Conservation (phyloP, 2,888 invertebrate genomes). For the Oscheius sp. region DNA sequence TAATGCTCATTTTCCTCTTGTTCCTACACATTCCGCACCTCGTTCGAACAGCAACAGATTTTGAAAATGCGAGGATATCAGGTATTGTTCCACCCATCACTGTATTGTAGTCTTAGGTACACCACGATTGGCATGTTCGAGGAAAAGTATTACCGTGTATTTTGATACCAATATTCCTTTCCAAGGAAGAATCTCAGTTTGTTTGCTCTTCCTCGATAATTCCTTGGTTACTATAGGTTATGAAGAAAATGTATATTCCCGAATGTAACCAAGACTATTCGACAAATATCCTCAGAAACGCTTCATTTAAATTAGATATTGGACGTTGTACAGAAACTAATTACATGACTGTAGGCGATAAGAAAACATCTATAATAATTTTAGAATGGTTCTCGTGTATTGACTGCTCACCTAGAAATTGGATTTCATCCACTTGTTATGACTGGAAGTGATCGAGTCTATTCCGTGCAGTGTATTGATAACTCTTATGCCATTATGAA, state of each 20-base stretch:
- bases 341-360: constrained; percentile 41
- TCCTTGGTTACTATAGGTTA: constrained; percentile 42
- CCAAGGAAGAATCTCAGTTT: constrained; percentile 54
- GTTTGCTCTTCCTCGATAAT: background rate
- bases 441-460: constrained; percentile 56
- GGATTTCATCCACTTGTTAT: constrained; percentile 62
- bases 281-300: constrained; percentile 50
- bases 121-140: constrained; percentile 42
- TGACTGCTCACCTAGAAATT: constrained; percentile 54
- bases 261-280: constrained; percentile 54
- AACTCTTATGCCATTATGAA: constrained; percentile 29
- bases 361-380: background rate
- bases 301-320: constrained; percentile 47
- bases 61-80: constrained; percentile 42
- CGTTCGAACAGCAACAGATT: constrained; percentile 20
- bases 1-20: constrained; percentile 29
- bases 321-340: constrained; percentile 44
- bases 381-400: constrained; percentile 60
- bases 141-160: constrained; percentile 40
- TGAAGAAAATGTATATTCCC: constrained; percentile 48
- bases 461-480: constrained; percentile 53
- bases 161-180: constrained; percentile 54
- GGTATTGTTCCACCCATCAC: constrained; percentile 7
- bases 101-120: constrained; percentile 38
- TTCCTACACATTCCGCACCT: background rate